Percentiles rank a stretch among this genome's conserved stretches.
Conservation (phyloP, 2,888 invertebrate species). For the Clunio marinus region DNA sequence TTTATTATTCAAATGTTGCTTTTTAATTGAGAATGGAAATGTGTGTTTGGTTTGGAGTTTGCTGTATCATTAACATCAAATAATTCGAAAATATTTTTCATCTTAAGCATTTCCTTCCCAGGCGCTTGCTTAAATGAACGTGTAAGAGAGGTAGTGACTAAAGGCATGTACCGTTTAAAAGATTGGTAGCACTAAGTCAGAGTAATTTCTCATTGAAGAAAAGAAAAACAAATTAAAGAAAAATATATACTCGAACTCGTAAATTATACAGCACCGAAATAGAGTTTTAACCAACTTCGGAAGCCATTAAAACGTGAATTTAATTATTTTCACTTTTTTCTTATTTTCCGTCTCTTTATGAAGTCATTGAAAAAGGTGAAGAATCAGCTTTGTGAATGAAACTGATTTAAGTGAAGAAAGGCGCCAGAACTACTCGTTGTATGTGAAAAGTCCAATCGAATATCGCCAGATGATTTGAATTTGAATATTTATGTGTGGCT, state of each 20-base stretch:
- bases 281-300: conserved; percentile 30
- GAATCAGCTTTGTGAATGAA: conserved; percentile 6
- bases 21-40: conserved; percentile 22
- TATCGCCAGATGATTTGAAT: conserved; percentile 25
- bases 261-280: conserved; percentile 28
- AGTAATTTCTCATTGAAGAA: conserved; percentile 11
- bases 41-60: background rate
- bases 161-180: conserved; percentile 12
- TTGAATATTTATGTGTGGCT: background rate
- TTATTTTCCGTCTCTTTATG: background rate
- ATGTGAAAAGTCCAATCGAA: background rate
- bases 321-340: conserved; percentile 31
- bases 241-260: conserved; percentile 18
- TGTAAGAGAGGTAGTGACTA: background rate
- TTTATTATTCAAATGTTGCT: background rate
- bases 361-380: background rate
- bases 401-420: conserved; percentile 5
- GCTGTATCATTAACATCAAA: conserved; percentile 20
- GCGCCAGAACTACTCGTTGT: conserved; percentile 23
- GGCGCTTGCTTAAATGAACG: too few relatives aligned
- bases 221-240: conserved; percentile 33
- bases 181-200: conserved; percentile 11
- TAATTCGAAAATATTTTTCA: background rate
- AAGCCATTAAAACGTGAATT: conserved; percentile 33
- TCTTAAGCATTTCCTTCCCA: conserved; percentile 6